phyloP scores from a whole-genome alignment of 2,113 vertebrate species.

The Calyptomena viridis region DNA sequence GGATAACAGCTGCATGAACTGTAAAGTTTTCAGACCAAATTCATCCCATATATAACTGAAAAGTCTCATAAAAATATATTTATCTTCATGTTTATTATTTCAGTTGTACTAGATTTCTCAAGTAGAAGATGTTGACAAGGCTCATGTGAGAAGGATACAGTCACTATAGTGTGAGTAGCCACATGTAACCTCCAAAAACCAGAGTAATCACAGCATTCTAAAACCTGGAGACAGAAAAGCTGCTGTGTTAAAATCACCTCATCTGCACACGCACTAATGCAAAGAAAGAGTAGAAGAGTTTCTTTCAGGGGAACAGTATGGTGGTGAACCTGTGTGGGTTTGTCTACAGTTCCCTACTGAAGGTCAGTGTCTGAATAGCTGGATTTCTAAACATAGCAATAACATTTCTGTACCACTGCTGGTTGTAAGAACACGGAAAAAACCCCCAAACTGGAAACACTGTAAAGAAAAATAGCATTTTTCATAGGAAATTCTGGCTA shows the following conservation, averaged over 20 bases:
- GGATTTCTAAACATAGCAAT: neutral
- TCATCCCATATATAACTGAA: neutral
- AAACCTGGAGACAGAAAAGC: neutral
- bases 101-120: neutral
- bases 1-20: neutral
- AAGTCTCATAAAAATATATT: neutral
- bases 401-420: neutral
- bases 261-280: neutral
- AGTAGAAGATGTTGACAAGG: neutral
- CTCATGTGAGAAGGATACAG: neutral
- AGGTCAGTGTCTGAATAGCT: neutral
- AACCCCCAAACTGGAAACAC: neutral
- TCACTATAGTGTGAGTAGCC: neutral
- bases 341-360: neutral
- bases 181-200: neutral
- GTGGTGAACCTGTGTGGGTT: neutral
- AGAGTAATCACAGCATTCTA: fast-evolving
- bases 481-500: neutral
- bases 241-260: neutral
- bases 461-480: neutral
- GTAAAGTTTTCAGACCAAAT: neutral
- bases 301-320: neutral
- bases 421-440: neutral
- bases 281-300: neutral
- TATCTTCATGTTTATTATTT: neutral